phyloP scores from a whole-genome alignment of 2,888 invertebrate species.

The Thera obeliscata region DNA sequence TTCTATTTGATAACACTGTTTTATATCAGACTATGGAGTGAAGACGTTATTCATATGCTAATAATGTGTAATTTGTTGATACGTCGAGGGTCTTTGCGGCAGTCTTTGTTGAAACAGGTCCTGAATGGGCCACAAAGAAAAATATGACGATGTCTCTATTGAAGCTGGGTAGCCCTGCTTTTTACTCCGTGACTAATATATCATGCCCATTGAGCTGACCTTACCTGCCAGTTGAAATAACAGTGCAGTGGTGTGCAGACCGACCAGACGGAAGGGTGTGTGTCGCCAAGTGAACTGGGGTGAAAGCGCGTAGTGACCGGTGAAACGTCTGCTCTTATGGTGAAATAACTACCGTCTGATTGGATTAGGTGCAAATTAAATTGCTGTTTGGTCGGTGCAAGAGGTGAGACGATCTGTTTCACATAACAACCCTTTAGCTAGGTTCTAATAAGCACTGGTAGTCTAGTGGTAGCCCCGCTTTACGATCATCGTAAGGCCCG shows the following conservation, averaged over 20 bases:
- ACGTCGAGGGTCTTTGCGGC: slow-evolving; percentile 81
- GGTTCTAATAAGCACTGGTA: not conserved
- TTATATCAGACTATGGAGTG: slow-evolving; percentile 63
- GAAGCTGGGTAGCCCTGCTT: slow-evolving; percentile 62
- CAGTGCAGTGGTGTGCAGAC: slow-evolving; percentile 56
- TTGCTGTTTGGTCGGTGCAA: slow-evolving; percentile 1
- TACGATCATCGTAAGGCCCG: not conserved
- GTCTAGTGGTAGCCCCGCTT: slow-evolving; percentile 9
- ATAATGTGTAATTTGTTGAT: slow-evolving; percentile 83
- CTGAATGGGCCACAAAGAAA: slow-evolving; percentile 65
- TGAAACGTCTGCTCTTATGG: slow-evolving; percentile 17
- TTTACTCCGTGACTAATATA: slow-evolving; percentile 68
- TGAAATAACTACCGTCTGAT: slow-evolving; percentile 17
- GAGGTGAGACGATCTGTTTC: slow-evolving; percentile 21
- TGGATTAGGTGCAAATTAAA: slow-evolving; percentile 14
- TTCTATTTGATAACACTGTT: slow-evolving; percentile 67
- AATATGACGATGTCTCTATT: slow-evolving; percentile 79
- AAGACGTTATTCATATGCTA: slow-evolving; percentile 73
- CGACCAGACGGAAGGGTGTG: slow-evolving; percentile 30
- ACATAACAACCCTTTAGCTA: not conserved
- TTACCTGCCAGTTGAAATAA: slow-evolving; percentile 74
- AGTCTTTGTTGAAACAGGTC: slow-evolving; percentile 78
- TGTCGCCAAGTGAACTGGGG: slow-evolving; percentile 23
- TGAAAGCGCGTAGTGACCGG: slow-evolving; percentile 19
- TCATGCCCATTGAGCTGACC: slow-evolving; percentile 59